Conservation (phyloP, 2,888 invertebrate genomes). For the Orthosia cruda region DNA sequence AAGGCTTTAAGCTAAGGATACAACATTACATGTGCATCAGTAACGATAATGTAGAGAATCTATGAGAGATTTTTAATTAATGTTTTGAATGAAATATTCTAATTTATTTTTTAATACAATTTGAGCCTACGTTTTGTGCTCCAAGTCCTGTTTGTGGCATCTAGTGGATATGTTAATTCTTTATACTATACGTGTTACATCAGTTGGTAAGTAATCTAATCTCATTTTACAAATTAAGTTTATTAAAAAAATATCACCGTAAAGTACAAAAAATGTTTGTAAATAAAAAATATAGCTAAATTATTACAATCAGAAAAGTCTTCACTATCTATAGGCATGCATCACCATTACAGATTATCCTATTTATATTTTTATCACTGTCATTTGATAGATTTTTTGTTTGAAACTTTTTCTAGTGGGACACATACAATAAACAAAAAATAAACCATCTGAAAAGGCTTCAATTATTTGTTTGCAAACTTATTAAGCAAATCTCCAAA, state of each 20-base stretch:
- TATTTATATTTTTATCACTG: constrained; percentile 26
- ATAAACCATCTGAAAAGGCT: background rate
- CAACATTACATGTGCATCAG: constrained; percentile 76
- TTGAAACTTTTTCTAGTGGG: background rate
- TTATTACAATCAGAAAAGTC: background rate
- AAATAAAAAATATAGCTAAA: constrained; percentile 23
- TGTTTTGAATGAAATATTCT: constrained; percentile 80
- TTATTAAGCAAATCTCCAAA: constrained; percentile 1
- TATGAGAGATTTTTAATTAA: constrained; percentile 38
- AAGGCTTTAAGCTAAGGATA: constrained; percentile 55
- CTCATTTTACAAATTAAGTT: constrained; percentile 43
- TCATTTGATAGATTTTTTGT: constrained; percentile 26
- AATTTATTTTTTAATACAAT: constrained; percentile 79
- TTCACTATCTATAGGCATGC: constrained; percentile 15
- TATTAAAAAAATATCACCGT: constrained; percentile 50
- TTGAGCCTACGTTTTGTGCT: constrained; percentile 90
- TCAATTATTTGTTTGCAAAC: background rate
- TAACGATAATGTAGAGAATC: constrained; percentile 56
- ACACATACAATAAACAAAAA: background rate
- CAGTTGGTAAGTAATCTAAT: constrained; percentile 52
- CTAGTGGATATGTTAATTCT: constrained; percentile 89
- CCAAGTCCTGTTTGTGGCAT: constrained; percentile 79
- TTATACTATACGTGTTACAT: constrained; percentile 78
- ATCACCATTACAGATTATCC: background rate
- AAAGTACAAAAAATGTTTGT: constrained; percentile 26